Evolutionary conservation across 2,797 vertebrate genomes (phyloP), one percentile per base, ranked within the genome.

Genomic region (Yasuhikotakia modesta): DNA sequence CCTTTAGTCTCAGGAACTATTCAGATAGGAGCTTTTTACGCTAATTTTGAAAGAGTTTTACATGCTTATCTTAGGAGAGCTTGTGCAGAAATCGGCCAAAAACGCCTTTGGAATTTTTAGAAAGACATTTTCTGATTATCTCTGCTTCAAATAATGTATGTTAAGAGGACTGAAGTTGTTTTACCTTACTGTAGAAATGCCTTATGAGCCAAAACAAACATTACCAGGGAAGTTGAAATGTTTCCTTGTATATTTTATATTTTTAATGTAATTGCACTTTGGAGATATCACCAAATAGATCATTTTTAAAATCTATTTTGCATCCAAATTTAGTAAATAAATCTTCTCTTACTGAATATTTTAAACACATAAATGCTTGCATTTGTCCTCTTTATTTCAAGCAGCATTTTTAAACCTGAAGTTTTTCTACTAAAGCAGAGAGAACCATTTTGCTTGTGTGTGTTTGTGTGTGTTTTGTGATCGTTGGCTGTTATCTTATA

Each of bases 41-140:
- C 64, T 68, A 58, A 79, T 61, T 63, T 72, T 79, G 46, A 73
- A 57, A 67, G 24, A 48, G 19, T 65, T 19, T 67, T 67, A 67
- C 19, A 32, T 12, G 24, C 70, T 60, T 50, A 66, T 68, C 16
- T 19, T 58, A 32, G 14, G 43, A n/a, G 55, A 69, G 65, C 43
- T 39, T 4, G 39, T 0, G n/a, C 5, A 2, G 61, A 61, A 67
- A 45, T 57, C 35, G 55, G n/a, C 24, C 10, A 4, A 27, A 69
- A 22, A 39, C 3, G 55, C 55, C 27, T 61, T 60, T 35, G 14
- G 46, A 65, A 60, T 60, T 50, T 12, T 76, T 68, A 57, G 13
- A 48, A 61, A 76, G 43, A n/a, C 19, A 1, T 32, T 76, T 48
- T 45, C 30, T 70, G 46, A 70, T 61, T 70, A 39, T 77, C 61